Percentiles rank a stretch among this genome's conserved stretches.
Conservation (phyloP, 2,797 vertebrate species). For the Hemibagrus guttatus region DNA sequence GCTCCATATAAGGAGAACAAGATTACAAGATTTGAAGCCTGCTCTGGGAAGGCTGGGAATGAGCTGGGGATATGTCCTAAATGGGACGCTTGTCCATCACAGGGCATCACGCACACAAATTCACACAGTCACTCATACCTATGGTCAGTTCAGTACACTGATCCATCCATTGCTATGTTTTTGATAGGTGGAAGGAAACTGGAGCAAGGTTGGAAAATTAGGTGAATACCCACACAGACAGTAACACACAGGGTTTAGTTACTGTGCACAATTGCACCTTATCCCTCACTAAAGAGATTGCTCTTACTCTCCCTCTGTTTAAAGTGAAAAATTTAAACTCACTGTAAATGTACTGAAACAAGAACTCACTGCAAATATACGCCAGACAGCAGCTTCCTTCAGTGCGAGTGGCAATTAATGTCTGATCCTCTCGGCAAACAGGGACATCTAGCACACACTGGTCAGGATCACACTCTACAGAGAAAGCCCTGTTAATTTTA, state of each 20-base stretch:
- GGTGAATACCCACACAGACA: not conserved
- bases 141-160: not conserved
- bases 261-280: not conserved
- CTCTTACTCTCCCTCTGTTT: not conserved
- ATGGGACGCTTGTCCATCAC: not conserved
- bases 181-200: not conserved
- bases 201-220: not conserved
- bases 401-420: conserved; percentile 76
- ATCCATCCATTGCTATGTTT: not conserved
- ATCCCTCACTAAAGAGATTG: not conserved
- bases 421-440: conserved; percentile 86
- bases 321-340: conserved; percentile 45
- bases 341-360: conserved; percentile 85
- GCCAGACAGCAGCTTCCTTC: conserved; percentile 89
- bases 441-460: conserved; percentile 81
- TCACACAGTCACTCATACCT: not conserved
- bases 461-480: conserved; percentile 89
- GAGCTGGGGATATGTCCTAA: not conserved
- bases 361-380: conserved; percentile 87
- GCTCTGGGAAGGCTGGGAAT: not conserved
- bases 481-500: not conserved
- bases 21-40: not conserved
- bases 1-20: not conserved
- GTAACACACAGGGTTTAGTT: not conserved
- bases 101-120: not conserved